These are phyloP conservation scores for Sorex fumeus DNA, from an alignment of 2,113 vertebrate genomes.

Conservation along the genomic window DNA sequence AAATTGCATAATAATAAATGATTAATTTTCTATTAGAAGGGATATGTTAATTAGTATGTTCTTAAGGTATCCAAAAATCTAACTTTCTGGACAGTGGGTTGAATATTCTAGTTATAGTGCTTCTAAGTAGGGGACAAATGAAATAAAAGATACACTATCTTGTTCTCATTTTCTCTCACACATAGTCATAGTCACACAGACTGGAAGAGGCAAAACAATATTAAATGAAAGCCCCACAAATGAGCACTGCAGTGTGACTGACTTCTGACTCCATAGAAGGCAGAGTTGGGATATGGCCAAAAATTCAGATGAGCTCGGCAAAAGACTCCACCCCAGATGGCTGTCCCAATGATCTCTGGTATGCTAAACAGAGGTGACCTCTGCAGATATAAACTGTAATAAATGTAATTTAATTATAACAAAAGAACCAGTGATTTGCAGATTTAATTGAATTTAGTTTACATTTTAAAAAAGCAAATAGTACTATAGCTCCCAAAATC, in stretches of 20 bases:
- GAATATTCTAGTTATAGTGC: slow-evolving; percentile 20
- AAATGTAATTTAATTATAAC: background rate
- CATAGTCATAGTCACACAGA: background rate
- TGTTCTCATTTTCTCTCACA: background rate
- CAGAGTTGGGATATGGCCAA: background rate
- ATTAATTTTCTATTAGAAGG: slow-evolving; percentile 36
- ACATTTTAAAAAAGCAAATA: slow-evolving; percentile 38
- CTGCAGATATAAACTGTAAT: slow-evolving; percentile 24
- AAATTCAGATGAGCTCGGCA: slow-evolving; percentile 11
- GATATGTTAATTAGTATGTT: background rate
- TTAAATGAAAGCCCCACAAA: background rate
- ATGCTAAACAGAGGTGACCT: background rate
- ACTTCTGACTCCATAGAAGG: slow-evolving; percentile 35
- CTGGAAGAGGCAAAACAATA: background rate
- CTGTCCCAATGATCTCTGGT: background rate
- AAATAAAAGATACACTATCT: background rate
- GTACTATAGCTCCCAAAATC: background rate
- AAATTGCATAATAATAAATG: background rate
- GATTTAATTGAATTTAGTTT: slow-evolving; percentile 28
- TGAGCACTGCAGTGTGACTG: background rate
- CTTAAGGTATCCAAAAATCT: slow-evolving; percentile 1
- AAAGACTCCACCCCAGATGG: slow-evolving; percentile 24
- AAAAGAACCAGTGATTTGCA: slow-evolving; percentile 27
- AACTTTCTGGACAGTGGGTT: background rate
- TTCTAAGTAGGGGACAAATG: background rate